phyloP scores from a whole-genome alignment of 2,888 invertebrate genomes.

The Liopterus haemorrhoidalis region DNA sequence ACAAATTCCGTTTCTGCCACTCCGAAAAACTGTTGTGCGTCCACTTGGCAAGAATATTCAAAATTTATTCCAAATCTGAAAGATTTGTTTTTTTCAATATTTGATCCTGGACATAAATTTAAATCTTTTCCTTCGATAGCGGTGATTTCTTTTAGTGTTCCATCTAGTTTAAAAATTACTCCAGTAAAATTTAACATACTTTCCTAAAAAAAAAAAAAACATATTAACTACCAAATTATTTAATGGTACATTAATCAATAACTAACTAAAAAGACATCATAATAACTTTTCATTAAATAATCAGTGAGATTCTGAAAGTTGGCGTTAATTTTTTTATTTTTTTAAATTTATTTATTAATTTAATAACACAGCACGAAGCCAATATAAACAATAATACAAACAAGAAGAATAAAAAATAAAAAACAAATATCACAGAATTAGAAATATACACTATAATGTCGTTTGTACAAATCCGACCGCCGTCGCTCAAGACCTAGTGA shows the following conservation, averaged over 20 bases:
- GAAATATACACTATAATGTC: no score
- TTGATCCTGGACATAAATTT: constrained; percentile 37
- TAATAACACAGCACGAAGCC: neutral
- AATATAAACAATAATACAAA: no score
- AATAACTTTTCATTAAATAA: constrained; percentile 8
- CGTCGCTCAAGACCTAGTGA: no score
- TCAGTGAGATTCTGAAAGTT: no score
- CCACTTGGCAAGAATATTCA: constrained; percentile 30
- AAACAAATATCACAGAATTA: no score
- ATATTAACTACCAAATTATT: constrained; percentile 6
- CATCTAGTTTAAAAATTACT: constrained; percentile 43
- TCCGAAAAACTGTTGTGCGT: constrained; percentile 42
- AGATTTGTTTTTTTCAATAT: constrained; percentile 33
- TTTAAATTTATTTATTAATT: constrained; percentile 11
- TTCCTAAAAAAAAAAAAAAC: constrained; percentile 36
- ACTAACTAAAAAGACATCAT: constrained; percentile 6
- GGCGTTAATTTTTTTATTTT: no score
- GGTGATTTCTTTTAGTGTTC: constrained; percentile 42
- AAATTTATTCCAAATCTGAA: constrained; percentile 45
- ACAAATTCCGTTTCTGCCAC: constrained; percentile 46
- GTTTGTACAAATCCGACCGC: no score
- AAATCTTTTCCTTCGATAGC: constrained; percentile 34
- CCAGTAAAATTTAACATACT: constrained; percentile 45
- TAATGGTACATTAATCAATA: neutral
- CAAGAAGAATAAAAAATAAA: neutral